phyloP scores from a whole-genome alignment of 2,888 invertebrate genomes.

The Macrosoma leucophasiata region DNA sequence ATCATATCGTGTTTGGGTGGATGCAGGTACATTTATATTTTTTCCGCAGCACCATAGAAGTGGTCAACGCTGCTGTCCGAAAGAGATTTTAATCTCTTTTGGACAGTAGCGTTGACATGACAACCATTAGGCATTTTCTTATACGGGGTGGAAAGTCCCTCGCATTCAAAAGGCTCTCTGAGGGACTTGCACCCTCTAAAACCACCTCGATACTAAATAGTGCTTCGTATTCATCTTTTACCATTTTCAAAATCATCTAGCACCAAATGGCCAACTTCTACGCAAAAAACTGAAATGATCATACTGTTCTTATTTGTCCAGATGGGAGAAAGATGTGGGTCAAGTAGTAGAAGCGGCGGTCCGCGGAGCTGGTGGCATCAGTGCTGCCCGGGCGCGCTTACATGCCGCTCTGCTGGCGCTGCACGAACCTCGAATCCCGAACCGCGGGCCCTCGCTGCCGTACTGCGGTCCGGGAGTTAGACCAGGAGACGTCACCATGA shows the following conservation, averaged over 20 bases:
- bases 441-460: conserved; percentile 72
- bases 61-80: no score
- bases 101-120: no score
- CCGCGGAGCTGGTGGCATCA: conserved; percentile 62
- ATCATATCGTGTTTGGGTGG: conserved; percentile 62
- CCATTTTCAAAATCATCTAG: no score
- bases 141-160: no score
- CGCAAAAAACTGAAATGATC: not conserved
- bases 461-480: conserved; percentile 76
- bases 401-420: conserved; percentile 61
- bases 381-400: conserved; percentile 56
- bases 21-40: no score
- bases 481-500: conserved; percentile 70
- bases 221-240: no score
- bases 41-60: no score
- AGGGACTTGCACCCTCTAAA: no score
- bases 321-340: conserved; percentile 72
- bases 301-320: conserved; percentile 20
- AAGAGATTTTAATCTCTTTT: no score
- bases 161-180: no score
- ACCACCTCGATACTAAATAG: no score
- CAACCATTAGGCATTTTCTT: no score
- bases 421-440: conserved; percentile 49
- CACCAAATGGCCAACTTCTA: not conserved
- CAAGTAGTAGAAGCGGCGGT: conserved; percentile 76